phyloP scores from a whole-genome alignment of 1,140 invertebrate species.

The Thalassaphorura encarpata region DNA sequence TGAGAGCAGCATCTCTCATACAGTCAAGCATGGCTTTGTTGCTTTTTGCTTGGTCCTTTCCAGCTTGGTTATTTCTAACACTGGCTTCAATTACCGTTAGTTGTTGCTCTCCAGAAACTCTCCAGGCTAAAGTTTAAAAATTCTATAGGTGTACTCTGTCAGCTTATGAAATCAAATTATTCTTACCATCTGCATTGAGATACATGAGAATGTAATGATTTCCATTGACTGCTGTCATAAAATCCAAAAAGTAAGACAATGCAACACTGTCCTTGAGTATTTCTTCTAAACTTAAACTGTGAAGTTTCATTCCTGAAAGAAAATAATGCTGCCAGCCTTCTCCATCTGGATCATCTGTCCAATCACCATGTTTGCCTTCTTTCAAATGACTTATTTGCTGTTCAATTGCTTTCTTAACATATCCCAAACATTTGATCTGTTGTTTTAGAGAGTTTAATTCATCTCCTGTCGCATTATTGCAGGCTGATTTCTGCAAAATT shows the following conservation, averaged over 20 bases:
- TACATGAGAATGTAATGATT: slow-evolving; percentile 73
- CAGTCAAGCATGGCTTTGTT: slow-evolving; percentile 45
- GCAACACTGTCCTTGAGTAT: slow-evolving; percentile 71
- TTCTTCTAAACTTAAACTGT: slow-evolving; percentile 60
- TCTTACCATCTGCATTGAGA: slow-evolving; percentile 61
- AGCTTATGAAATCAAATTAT: background rate
- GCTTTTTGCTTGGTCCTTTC: slow-evolving; percentile 22
- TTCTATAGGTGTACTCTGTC: no score
- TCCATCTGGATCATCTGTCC: slow-evolving; percentile 31
- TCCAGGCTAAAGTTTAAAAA: slow-evolving; percentile 50
- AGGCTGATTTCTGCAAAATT: background rate
- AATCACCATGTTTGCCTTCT: slow-evolving; percentile 38
- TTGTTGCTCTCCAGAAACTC: slow-evolving; percentile 64
- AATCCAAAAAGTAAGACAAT: slow-evolving; percentile 71
- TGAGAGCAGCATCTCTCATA: slow-evolving; percentile 45
- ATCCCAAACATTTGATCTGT: slow-evolving; percentile 75
- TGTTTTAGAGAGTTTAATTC: slow-evolving; percentile 57
- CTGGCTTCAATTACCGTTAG: slow-evolving; percentile 49
- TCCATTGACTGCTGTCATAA: slow-evolving; percentile 57
- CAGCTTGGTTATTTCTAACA: slow-evolving; percentile 18
- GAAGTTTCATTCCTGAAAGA: slow-evolving; percentile 48
- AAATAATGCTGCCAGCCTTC: slow-evolving; percentile 35
- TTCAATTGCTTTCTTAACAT: slow-evolving; percentile 65
- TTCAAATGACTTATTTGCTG: slow-evolving; percentile 52
- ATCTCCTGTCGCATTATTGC: background rate